These are phyloP conservation scores for Spicauda simplicius DNA, from an alignment of 2,888 invertebrate genomes.

Conservation along the genomic window DNA sequence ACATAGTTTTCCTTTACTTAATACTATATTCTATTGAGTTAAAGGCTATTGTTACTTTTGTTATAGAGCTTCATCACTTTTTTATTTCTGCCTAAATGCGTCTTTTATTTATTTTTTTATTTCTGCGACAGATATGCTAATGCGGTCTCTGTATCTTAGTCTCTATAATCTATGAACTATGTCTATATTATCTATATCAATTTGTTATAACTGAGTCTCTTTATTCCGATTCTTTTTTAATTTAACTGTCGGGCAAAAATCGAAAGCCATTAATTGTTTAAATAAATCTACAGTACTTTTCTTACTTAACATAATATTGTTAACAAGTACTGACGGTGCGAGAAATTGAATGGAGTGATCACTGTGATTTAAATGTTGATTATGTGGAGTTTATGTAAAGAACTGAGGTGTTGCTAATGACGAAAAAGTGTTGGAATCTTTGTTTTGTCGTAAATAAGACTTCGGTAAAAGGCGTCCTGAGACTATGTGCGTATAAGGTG, in stretches of 20 bases:
- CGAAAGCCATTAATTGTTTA: not conserved
- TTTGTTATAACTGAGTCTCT: not conserved
- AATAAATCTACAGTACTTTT: not conserved
- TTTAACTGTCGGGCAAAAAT: not conserved
- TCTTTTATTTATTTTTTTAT: not conserved
- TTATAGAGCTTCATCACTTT: not conserved
- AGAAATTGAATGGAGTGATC: conserved; percentile 52
- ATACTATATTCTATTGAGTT: not conserved
- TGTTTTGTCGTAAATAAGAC: conserved; percentile 8
- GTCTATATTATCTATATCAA: not conserved
- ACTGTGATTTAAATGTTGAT: conserved; percentile 74
- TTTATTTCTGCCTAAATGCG: not conserved
- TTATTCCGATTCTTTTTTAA: not conserved
- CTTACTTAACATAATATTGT: conserved; percentile 18
- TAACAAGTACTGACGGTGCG: conserved; percentile 40
- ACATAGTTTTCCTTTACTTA: no score
- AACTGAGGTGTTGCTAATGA: conserved; percentile 47
- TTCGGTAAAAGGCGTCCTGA: conserved; percentile 18
- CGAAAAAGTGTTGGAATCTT: conserved; percentile 39
- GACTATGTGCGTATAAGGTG: not conserved
- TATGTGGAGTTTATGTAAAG: conserved; percentile 51
- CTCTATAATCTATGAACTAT: conserved; percentile 7
- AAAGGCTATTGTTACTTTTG: not conserved
- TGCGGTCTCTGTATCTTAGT: conserved; percentile 9
- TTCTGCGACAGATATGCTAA: not conserved